Conservation (phyloP, 1,140 invertebrate genomes). For the Drosophila hydei region DNA sequence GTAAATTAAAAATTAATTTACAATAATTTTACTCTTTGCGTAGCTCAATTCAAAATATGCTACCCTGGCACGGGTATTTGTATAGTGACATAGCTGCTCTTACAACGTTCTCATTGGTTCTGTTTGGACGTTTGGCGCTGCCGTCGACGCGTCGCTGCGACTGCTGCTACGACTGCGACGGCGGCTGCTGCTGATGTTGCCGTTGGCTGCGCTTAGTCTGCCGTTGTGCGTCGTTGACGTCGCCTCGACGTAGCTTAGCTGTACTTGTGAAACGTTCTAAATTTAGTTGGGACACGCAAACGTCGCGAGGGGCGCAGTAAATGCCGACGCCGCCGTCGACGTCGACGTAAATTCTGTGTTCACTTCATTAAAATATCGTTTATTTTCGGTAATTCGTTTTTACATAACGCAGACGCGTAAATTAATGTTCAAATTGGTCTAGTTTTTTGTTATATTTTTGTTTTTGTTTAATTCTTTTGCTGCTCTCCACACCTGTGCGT, state of each 20-base stretch:
- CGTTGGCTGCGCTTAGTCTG: slow-evolving; percentile 55
- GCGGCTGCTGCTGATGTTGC: slow-evolving; percentile 11
- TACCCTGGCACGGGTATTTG: slow-evolving; percentile 19
- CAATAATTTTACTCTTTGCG: no score
- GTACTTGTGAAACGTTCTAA: slow-evolving; percentile 54
- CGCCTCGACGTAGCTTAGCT: slow-evolving; percentile 38
- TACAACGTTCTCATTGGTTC: slow-evolving; percentile 13
- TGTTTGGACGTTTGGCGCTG: background rate
- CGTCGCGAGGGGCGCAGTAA: slow-evolving; percentile 59
- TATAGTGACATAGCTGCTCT: slow-evolving; percentile 4
- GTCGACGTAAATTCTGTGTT: slow-evolving; percentile 36
- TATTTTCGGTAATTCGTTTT: slow-evolving; percentile 63
- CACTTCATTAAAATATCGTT: slow-evolving; percentile 54
- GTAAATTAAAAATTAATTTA: no score
- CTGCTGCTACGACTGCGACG: slow-evolving; percentile 13
- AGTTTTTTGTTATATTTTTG: slow-evolving; percentile 7
- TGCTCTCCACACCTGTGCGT: no score
- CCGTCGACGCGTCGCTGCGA: slow-evolving; percentile 20
- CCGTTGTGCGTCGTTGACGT: slow-evolving; percentile 62
- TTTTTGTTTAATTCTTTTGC: slow-evolving; percentile 16
- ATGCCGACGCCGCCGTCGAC: slow-evolving; percentile 50
- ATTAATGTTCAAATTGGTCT: slow-evolving; percentile 33
- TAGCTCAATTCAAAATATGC: no score
- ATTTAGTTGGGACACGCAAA: slow-evolving; percentile 61
- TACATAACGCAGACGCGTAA: slow-evolving; percentile 47